Evolutionary conservation across 2,888 invertebrate species (phyloP), one percentile per base, ranked within the genome.

Genomic region (Eutolmus rufibarbis): DNA sequence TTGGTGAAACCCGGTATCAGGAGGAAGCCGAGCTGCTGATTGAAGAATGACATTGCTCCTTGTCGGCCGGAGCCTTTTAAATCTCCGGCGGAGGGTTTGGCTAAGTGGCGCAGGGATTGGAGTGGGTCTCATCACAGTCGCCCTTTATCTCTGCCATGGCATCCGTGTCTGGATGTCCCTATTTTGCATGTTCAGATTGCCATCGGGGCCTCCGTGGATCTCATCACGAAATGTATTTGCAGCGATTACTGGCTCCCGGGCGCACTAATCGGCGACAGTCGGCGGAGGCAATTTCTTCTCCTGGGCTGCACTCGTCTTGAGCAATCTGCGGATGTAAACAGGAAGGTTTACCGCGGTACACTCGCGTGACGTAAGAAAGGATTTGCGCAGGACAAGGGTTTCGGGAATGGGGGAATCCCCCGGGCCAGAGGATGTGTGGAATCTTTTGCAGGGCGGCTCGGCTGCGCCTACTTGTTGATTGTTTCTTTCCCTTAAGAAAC

Each of bases 401-500:
- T 23, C n/a, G 57, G 31, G 57, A 16, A 57, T 57, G 57, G 34
- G 82, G 19, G 31, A 57, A 31, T n/a, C 57, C 4, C 31, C 23
- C 23, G 19, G n/a, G 19, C 28, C 34, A 28, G 16, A 81, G 23
- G 56, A 14, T 81, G 23, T n/a, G 43, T 56, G 37, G 14, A 56
- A 34, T 31, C 51, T n/a, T 46, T 46, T 7, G 28, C 51, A 37
- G 23, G 51, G 76, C 34, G 16, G 31, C 51, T 31, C 14, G 31
- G 34, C 16, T 76, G 79, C 79, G 46, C 51, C 82, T 66, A 82
- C 57, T 82, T 82, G 82, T 82, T 82, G 82, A 82, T 82, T 66
- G 82, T 40, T 82, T 19, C 16, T 82, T 66, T 82, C 66, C 56
- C 23, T 66, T 16, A 82, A 66, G 82, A 82, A 57, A 57, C 19